phyloP scores from a whole-genome alignment of 2,113 vertebrate species.

The Prunella fulvescens region DNA sequence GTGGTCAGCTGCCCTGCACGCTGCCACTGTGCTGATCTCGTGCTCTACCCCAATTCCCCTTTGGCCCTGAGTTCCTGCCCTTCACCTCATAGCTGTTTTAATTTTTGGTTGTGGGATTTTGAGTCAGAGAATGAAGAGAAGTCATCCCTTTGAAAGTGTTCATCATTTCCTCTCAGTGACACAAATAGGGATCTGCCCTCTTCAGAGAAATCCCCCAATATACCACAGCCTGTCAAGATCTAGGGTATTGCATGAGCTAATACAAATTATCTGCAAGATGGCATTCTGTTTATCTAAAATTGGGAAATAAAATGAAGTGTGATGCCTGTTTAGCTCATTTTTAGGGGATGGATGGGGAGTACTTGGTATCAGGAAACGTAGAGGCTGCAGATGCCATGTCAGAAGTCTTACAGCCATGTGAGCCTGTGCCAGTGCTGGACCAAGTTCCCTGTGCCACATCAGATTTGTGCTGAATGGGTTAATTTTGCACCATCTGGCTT shows the following conservation, averaged over 20 bases:
- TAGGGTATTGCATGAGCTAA: not conserved
- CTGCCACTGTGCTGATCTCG: accelerated
- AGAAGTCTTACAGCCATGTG: not conserved
- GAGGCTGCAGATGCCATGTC: not conserved
- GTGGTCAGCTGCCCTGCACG: not conserved
- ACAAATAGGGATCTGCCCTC: not conserved
- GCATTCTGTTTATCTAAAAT: not conserved
- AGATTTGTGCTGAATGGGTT: not conserved
- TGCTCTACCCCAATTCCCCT: not conserved
- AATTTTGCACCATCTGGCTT: constrained; percentile 24
- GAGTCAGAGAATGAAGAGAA: not conserved
- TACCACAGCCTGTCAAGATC: not conserved
- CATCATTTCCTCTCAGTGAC: not conserved
- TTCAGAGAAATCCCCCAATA: not conserved
- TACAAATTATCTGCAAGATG: not conserved
- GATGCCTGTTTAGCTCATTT: not conserved
- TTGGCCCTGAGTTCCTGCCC: not conserved
- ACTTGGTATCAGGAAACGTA: not conserved
- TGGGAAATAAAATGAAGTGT: not conserved
- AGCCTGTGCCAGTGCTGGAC: not conserved
- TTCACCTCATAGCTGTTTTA: not conserved
- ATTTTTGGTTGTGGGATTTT: not conserved
- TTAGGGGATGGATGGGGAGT: not conserved
- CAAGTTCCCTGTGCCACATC: not conserved
- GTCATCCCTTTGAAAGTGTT: not conserved